A percentile compares a stretch with the other conserved stretches of the same genome.
phyloP scores from a whole-genome alignment of 1,140 invertebrate species.

The Cotesia chilonis region DNA sequence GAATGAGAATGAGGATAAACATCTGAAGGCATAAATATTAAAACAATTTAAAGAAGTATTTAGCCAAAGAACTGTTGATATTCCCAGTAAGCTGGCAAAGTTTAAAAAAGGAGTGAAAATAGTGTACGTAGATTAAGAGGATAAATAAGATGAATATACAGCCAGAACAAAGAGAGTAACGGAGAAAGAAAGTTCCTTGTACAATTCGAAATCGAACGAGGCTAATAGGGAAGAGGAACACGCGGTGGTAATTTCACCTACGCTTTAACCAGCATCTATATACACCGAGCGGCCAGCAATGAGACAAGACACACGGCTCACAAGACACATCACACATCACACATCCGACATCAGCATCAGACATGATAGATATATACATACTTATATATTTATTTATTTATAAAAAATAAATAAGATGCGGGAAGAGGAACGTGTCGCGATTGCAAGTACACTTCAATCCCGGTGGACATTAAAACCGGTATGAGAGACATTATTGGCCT shows the following conservation, averaged over 20 bases:
- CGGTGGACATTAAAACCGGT: constrained; percentile 39
- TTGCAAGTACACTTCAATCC: constrained; percentile 16
- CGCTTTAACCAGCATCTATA: constrained; percentile 40
- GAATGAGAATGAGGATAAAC: no score
- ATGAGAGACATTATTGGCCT: constrained; percentile 53
- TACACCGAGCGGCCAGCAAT: constrained; percentile 10
- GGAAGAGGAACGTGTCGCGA: constrained; percentile 21
- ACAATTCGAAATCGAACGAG: constrained; percentile 48
- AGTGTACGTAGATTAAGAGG: no score
- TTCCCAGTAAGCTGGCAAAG: no score
- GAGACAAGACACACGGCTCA: background rate
- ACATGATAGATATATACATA: no score
- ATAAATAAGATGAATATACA: constrained; percentile 2
- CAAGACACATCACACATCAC: background rate
- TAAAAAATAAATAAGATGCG: constrained; percentile 30
- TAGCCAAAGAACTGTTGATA: no score
- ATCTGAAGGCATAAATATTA: no score
- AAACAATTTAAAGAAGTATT: no score
- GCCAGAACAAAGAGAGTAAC: background rate
- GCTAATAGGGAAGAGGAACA: constrained; percentile 55
- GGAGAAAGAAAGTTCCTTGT: constrained; percentile 26
- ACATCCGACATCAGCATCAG: no score
- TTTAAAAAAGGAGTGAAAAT: no score
- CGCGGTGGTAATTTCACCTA: constrained; percentile 58
- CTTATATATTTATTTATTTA: background rate